A percentile compares a stretch with the other conserved stretches of the same genome.
phyloP scores from a whole-genome alignment of 2,797 vertebrate genomes.

The Nannoperca australis region DNA sequence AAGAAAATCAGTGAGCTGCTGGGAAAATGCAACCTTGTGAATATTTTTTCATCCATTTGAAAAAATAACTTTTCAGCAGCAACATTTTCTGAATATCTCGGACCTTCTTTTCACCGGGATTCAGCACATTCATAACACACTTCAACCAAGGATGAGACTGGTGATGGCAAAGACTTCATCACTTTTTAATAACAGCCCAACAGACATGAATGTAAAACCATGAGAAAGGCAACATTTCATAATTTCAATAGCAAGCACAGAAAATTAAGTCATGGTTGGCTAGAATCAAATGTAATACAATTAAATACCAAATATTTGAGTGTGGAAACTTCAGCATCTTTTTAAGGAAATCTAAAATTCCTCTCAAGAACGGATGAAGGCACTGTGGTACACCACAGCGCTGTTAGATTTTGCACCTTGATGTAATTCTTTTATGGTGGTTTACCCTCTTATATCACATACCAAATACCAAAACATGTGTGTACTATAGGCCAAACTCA shows the following conservation, averaged over 20 bases:
- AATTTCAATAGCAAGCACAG: neutral
- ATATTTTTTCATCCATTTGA: conserved; percentile 54
- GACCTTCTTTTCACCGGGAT: conserved; percentile 31
- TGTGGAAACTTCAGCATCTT: conserved; percentile 14
- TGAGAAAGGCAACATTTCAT: neutral
- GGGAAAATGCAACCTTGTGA: conserved; percentile 45
- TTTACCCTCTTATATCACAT: conserved; percentile 9
- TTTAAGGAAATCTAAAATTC: conserved; percentile 25
- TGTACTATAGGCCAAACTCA: conserved; percentile 36
- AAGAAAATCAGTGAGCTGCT: conserved; percentile 65
- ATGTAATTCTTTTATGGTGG: conserved; percentile 17
- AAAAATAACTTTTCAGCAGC: conserved; percentile 34
- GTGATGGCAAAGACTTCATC: conserved; percentile 9
- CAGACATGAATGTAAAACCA: conserved; percentile 26
- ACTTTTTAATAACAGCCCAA: conserved; percentile 48
- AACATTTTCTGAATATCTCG: conserved; percentile 52
- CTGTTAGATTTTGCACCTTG: conserved; percentile 21
- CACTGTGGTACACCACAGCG: neutral
- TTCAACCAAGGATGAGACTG: conserved; percentile 14
- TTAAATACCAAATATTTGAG: neutral
- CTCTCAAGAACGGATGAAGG: conserved; percentile 3
- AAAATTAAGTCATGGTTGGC: neutral
- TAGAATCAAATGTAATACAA: neutral
- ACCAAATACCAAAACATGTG: conserved; percentile 32
- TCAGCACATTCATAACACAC: conserved; percentile 44